Evolutionary conservation across 2,888 invertebrate species (phyloP), one percentile per base, ranked within the genome.

Genomic region (Drosophila formosana): DNA sequence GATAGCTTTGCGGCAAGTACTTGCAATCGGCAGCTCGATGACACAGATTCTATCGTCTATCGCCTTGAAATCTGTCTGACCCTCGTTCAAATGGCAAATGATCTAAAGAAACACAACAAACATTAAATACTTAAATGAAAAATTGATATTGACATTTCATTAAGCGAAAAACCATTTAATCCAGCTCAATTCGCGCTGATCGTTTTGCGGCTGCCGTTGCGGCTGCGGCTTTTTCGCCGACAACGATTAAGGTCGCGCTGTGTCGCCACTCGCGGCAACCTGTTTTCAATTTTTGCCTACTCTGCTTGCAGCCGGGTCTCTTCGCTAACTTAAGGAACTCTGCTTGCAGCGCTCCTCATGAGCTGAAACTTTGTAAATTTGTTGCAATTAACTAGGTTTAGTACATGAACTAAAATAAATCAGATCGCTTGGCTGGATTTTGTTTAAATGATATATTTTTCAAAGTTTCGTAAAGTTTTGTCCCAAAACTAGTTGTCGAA

Each of bases 121-220:
- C 3, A 51, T 26, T 18, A 39, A 32, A 9, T 9, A 2, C 34
- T 13, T 34, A 45, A 11, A 25, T 7, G 32, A 18, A 55, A 63
- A 55, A 85, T 78, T 76, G 76, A 68, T 82, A 88, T 85, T 85
- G 84, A 80, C 84, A 80, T 85, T 85, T 82, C 58, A 78, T 78
- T 75, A 75, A 72, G 69, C 74, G 72, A 66, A 58, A 70, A 66
- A 64, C 50, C 80, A 86, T 78, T 86, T 83, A 80, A 86, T 80
- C 71, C 78, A 63, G 67, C 70, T 70, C 77, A 82, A 82, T 80
- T 82, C 61, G 50, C 52, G 62, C 52, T 62, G 66, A 62, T 80
- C 57, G 32, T 32, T 32, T 32, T 51, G 62, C 53, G 52, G 13
- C 32, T 18, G 18, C 18, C 2, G 18, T 18, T 55, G 56, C 43